Evolutionary conservation across 2,113 vertebrate species (phyloP).

Genomic region (Phylloscopus whistleri): DNA sequence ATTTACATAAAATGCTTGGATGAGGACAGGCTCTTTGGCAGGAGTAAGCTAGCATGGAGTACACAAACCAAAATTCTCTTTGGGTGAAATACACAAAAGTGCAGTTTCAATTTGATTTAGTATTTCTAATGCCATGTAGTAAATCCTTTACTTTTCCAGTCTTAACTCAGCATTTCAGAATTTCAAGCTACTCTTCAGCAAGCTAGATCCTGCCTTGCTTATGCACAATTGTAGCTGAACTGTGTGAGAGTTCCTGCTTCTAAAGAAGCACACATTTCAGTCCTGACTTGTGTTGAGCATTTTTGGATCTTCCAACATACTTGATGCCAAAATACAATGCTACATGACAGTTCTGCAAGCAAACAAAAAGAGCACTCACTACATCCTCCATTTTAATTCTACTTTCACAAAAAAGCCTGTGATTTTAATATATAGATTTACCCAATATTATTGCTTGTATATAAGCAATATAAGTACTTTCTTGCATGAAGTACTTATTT

Average conservation of each 20-base stretch:
- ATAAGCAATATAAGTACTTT: neutral
- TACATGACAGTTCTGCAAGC: neutral
- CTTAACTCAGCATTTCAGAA: neutral
- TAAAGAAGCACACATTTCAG: neutral
- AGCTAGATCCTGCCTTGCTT: conserved; percentile 12
- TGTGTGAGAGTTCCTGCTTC: neutral
- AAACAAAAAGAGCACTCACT: neutral
- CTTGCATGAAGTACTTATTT: neutral
- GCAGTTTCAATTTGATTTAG: neutral
- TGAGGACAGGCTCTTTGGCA: neutral
- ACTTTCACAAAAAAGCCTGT: neutral
- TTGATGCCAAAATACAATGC: neutral
- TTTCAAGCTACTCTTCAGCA: neutral
- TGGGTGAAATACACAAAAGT: neutral
- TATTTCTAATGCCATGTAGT: neutral
- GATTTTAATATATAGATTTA: neutral
- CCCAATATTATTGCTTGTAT: neutral
- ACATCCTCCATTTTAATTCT: neutral
- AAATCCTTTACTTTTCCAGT: neutral
- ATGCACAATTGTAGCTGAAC: neutral
- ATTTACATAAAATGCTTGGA: neutral
- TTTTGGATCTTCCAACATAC: neutral
- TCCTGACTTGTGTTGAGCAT: neutral
- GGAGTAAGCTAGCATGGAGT: neutral
- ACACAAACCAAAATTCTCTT: neutral